phyloP scores from a whole-genome alignment of 2,113 vertebrate species.

The Euleptes europaea region DNA sequence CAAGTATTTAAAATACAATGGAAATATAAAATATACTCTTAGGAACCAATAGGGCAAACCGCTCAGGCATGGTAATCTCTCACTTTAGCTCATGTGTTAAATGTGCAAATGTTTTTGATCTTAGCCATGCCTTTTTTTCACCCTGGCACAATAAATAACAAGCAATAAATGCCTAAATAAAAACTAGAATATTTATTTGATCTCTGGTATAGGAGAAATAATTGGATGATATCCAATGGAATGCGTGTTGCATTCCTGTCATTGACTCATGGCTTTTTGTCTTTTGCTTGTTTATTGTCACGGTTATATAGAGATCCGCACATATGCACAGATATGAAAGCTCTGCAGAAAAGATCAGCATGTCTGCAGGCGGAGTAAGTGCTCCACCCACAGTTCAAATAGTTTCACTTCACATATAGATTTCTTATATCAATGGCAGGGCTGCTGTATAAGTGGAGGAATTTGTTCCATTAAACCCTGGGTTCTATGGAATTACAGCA shows the following conservation, averaged over 20 bases:
- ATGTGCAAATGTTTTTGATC: not conserved
- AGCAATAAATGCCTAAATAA: conserved; percentile 18
- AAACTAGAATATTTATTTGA: not conserved
- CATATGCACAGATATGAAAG: not conserved
- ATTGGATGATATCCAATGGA: not conserved
- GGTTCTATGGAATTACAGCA: conserved; percentile 65
- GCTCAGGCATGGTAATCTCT: not conserved
- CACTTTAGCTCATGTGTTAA: conserved; percentile 1
- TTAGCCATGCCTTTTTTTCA: not conserved
- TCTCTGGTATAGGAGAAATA: not conserved
- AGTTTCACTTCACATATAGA: not conserved
- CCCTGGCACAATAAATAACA: not conserved
- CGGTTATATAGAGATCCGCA: not conserved
- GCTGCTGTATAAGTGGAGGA: not conserved
- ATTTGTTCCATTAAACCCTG: rapidly evolving
- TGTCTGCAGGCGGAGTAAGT: not conserved
- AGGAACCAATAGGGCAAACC: not conserved
- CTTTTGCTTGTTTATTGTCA: not conserved
- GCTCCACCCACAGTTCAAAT: conserved; percentile 7
- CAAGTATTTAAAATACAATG: rapidly evolving
- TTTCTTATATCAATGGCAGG: too few species aligned
- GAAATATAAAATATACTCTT: not conserved
- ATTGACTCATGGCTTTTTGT: not conserved
- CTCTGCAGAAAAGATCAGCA: not conserved
- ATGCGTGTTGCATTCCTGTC: not conserved